Evolutionary conservation across 2,113 vertebrate genomes (phyloP).

Genomic region (Rhegmatorhina hoffmannsi): DNA sequence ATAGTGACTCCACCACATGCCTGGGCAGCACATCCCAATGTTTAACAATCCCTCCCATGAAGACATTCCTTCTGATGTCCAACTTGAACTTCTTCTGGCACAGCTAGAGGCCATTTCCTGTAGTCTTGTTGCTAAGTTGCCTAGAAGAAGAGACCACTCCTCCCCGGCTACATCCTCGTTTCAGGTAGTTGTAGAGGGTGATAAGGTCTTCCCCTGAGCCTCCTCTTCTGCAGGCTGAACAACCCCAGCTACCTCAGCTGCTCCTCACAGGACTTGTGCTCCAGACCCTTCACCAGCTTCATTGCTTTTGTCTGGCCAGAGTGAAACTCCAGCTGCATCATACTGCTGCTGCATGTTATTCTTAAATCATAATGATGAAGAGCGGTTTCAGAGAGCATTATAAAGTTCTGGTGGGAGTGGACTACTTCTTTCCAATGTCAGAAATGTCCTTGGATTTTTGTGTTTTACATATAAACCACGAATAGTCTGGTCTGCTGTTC

Average conservation of each 20-base stretch:
- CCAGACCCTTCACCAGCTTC: neutral
- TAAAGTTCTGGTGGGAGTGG: neutral
- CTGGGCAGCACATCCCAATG: neutral
- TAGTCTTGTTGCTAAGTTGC: neutral
- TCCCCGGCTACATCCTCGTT: neutral
- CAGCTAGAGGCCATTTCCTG: neutral
- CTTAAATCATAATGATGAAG: neutral
- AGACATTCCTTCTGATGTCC: neutral
- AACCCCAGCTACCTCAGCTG: neutral
- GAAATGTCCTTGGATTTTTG: neutral
- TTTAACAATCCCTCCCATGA: neutral
- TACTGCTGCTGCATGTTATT: neutral
- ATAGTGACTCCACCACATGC: neutral
- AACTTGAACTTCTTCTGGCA: neutral
- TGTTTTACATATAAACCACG: neutral
- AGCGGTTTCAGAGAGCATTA: neutral
- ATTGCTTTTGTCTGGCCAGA: neutral
- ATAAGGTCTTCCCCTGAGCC: neutral
- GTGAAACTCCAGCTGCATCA: neutral
- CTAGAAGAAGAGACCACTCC: neutral
- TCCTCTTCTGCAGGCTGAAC: neutral
- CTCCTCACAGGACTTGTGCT: neutral
- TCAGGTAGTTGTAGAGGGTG: neutral
- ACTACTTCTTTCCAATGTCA: neutral
- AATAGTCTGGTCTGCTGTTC: neutral